Evolutionary conservation across 2,888 invertebrate genomes (phyloP).

Genomic region (Chrysomela aeneicollis): DNA sequence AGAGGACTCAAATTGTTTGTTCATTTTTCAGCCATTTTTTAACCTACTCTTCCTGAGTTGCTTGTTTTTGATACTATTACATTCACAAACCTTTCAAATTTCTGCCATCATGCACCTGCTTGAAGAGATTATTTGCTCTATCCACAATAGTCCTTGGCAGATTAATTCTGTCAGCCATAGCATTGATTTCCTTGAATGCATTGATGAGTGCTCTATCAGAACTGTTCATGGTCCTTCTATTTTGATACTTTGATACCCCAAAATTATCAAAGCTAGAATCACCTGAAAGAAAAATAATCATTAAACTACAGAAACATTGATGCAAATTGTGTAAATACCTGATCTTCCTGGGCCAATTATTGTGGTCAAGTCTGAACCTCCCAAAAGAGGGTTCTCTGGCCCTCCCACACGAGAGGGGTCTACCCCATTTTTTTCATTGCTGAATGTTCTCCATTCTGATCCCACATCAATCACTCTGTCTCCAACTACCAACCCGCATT

Average conservation of each 20-base stretch:
- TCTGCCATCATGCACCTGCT: constrained; percentile 97
- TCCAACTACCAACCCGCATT: constrained; percentile 99
- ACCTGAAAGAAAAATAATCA: constrained; percentile 49
- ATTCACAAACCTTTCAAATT: constrained; percentile 79
- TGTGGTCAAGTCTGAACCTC: constrained; percentile 95
- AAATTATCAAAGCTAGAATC: constrained; percentile 91
- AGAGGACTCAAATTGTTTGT: too few relatives aligned
- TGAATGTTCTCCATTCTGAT: constrained; percentile 99
- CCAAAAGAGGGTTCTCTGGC: constrained; percentile 95
- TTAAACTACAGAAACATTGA: neutral
- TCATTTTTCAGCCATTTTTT: too few relatives aligned
- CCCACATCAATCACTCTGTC: constrained; percentile 99
- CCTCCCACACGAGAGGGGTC: constrained; percentile 99
- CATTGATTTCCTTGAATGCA: constrained; percentile 95
- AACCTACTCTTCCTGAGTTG: too few relatives aligned
- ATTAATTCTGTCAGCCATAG: constrained; percentile 98
- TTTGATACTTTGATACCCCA: constrained; percentile 80
- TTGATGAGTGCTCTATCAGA: constrained; percentile 94
- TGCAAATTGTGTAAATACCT: constrained; percentile 26
- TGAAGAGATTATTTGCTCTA: constrained; percentile 94
- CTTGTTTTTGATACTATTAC: too few relatives aligned
- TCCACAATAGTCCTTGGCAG: constrained; percentile 97
- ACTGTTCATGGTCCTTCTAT: constrained; percentile 85
- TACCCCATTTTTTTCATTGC: constrained; percentile 95
- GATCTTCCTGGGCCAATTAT: constrained; percentile 81